These are phyloP conservation scores for Lithosia quadra DNA, from an alignment of 2,888 invertebrate genomes.

Conservation along the genomic window DNA sequence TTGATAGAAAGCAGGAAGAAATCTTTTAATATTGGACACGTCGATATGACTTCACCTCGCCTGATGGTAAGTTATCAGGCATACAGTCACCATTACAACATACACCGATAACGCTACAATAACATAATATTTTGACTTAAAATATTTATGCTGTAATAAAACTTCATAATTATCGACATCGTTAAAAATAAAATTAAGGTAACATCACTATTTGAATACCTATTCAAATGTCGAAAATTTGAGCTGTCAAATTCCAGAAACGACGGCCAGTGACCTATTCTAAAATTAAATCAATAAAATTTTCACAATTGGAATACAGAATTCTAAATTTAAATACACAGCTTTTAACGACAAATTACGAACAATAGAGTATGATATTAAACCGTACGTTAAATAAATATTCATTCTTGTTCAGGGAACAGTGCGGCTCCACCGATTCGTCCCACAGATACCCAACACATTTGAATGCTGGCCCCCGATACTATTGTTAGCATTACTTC, in stretches of 20 bases:
- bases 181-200: background rate
- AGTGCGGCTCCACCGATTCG: constrained; percentile 65
- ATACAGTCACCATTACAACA: no score
- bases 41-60: no score
- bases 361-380: constrained; percentile 72
- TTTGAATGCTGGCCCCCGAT: constrained; percentile 79
- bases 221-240: constrained; percentile 11
- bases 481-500: constrained; percentile 76
- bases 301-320: background rate
- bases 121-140: constrained; percentile 3
- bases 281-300: constrained; percentile 30
- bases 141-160: constrained; percentile 9
- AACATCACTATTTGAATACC: background rate
- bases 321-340: constrained; percentile 43
- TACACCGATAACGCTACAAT: no score
- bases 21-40: no score
- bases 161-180: background rate
- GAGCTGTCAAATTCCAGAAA: background rate
- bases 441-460: constrained; percentile 71
- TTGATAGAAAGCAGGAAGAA: background rate
- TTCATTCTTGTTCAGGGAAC: constrained; percentile 77
- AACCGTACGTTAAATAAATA: constrained; percentile 78
- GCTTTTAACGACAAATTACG: constrained; percentile 70
- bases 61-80: no score
- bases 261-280: background rate